These are phyloP conservation scores for Sminthopsis crassicaudata DNA, from an alignment of 2,113 vertebrate species.

Conservation along the genomic window DNA sequence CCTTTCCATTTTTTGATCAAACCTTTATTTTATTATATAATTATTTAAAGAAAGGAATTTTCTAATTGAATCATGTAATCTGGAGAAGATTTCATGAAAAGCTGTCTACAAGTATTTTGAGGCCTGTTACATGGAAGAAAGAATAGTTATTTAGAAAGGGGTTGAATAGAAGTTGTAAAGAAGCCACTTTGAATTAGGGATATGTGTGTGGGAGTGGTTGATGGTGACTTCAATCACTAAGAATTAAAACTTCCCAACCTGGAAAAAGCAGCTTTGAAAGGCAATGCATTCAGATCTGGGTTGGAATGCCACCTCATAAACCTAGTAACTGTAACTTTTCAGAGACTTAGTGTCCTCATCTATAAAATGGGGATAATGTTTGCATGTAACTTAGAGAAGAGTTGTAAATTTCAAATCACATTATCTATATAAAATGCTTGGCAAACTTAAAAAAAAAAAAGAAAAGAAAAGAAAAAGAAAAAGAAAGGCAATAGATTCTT, in stretches of 20 bases:
- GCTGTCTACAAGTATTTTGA: background rate
- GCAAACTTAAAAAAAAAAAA: no score
- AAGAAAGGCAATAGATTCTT: background rate
- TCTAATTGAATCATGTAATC: constrained; percentile 56
- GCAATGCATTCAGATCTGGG: no score
- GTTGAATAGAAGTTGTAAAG: background rate
- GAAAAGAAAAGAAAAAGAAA: no score
- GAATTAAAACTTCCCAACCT: background rate
- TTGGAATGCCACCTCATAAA: no score
- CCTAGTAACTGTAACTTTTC: no score
- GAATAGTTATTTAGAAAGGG: background rate
- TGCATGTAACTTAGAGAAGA: no score
- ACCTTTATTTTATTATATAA: constrained; percentile 85
- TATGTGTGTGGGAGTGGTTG: background rate
- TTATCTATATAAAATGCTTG: no score
- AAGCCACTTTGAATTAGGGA: background rate
- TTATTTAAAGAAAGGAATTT: constrained; percentile 76
- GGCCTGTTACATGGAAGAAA: background rate
- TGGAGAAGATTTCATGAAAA: background rate
- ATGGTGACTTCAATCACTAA: background rate
- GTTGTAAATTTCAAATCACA: no score
- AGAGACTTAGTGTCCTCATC: no score
- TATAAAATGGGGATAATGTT: no score
- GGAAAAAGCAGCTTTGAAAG: background rate
- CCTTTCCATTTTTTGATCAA: constrained; percentile 78